Base-by-base conservation (phyloP, 2,797 vertebrate species). In the Acanthurus lineatus region DNA sequence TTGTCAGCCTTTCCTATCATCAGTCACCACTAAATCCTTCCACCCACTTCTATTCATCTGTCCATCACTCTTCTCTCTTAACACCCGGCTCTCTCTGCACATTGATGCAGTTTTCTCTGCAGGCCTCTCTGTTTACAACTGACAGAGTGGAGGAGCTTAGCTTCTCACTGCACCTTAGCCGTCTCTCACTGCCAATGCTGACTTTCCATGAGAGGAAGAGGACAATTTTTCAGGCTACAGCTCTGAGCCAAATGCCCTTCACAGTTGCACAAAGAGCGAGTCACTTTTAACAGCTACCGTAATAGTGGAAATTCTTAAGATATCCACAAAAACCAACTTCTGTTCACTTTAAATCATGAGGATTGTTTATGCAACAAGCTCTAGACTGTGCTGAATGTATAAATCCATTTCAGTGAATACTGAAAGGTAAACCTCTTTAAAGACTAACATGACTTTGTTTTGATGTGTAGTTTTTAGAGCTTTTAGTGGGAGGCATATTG, bases 181-280 rank as follows among this genome's bases (percentile, higher is more conserved):
- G 49, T 66, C 53, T 70, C 73, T 70, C 45, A 38, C 60, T 68
- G 71, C 62, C 74, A 63, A 60, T 22, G 59, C 59, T 7, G 20
- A 82, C 63, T 77, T 79, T 73, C 72, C 73, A 52, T 69, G 49
- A 69, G 60, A 67, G 19, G 64, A 72, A 70, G 40, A 42, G 4
- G 38, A 65, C 9, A 11, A 9, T 57, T 72, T 77, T 77, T 65
- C 9, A 67, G 69, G 45, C 48, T 61, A 53, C 35, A 38, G 47
- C 45, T 15, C 17, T 3, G 51, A 79, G 73, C 52, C 67, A 75
- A 81, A 86, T 60, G 60, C 9, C 42, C 62, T 67, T 48, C 32
- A 25, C 47, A 56, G 40, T 54, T 2, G 47, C 62, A 61, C 22
- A 66, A 73, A 71, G 15, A 71, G 15, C 3, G 4, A 42, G n/a